Conservation (phyloP, 1,140 invertebrate genomes). For the Fopius arisanus region DNA sequence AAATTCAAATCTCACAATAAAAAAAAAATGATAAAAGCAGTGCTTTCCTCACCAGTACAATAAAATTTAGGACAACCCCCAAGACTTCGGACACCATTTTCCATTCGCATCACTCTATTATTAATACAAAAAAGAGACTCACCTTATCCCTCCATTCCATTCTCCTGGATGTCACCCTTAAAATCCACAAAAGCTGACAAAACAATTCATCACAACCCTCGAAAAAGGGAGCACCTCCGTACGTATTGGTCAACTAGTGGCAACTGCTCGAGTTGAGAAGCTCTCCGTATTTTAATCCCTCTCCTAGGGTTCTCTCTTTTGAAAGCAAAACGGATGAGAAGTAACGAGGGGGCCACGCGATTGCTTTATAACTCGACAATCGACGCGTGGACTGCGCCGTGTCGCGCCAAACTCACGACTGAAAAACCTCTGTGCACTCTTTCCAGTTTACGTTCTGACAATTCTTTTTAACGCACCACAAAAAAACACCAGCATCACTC, state of each 20-base stretch:
- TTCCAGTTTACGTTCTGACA: neutral
- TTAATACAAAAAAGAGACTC: neutral
- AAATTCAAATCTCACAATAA: too few relatives aligned
- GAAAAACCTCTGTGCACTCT: neutral
- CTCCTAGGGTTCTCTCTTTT: neutral
- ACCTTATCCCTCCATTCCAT: neutral
- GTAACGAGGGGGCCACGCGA: neutral
- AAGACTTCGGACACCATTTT: too few relatives aligned
- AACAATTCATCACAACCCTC: neutral
- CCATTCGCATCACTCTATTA: too few relatives aligned
- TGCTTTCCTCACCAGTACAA: too few relatives aligned
- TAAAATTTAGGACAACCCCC: too few relatives aligned
- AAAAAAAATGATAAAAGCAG: too few relatives aligned
- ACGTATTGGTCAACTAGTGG: neutral
- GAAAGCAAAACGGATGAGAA: slow-evolving; percentile 1
- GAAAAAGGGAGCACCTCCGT: neutral
- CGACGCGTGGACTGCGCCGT: slow-evolving; percentile 4
- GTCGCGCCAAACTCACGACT: neutral
- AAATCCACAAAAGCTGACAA: neutral
- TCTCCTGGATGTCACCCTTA: neutral
- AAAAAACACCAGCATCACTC: neutral
- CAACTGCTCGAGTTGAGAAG: neutral
- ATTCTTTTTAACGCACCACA: too few relatives aligned
- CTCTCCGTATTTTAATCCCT: neutral
- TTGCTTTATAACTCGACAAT: neutral